These are phyloP conservation scores for Zophobas atratus DNA, from an alignment of 1,140 invertebrate genomes.

Conservation along the genomic window DNA sequence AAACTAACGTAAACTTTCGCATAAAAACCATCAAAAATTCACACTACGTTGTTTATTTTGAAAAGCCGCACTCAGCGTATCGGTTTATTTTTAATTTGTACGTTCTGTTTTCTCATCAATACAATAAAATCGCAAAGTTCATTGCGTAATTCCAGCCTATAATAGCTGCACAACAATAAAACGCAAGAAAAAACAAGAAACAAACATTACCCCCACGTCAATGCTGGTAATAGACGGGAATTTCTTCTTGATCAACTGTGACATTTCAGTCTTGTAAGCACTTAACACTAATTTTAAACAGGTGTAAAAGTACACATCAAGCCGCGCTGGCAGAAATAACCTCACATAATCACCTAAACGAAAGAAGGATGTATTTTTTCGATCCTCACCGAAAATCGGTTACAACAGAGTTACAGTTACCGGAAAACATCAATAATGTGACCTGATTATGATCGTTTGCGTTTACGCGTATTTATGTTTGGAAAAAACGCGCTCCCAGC, in stretches of 20 bases:
- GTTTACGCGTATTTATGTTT: neutral
- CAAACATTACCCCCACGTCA: slow-evolving; percentile 58
- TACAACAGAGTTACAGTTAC: neutral
- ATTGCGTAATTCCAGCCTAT: neutral
- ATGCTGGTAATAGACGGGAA: slow-evolving; percentile 60
- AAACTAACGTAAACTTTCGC: no score
- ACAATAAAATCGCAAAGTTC: neutral
- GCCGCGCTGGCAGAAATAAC: slow-evolving; percentile 5
- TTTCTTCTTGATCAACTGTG: slow-evolving; percentile 59
- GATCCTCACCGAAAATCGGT: neutral
- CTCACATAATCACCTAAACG: slow-evolving; percentile 39
- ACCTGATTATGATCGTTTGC: slow-evolving; percentile 5
- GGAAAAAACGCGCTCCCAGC: neutral
- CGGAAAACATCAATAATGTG: neutral
- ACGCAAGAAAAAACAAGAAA: slow-evolving; percentile 21
- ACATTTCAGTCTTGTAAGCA: slow-evolving; percentile 53
- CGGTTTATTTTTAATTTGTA: slow-evolving; percentile 6
- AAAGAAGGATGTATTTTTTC: neutral
- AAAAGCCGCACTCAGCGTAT: neutral
- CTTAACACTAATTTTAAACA: slow-evolving; percentile 29
- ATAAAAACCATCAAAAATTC: neutral
- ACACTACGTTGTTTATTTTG: neutral
- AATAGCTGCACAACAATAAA: slow-evolving; percentile 7
- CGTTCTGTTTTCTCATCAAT: neutral
- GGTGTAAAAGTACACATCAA: slow-evolving; percentile 18